A percentile compares a stretch with the other conserved stretches of the same genome.
Conservation (phyloP, 2,888 invertebrate genomes). For the Pyrrhosoma nymphula region DNA sequence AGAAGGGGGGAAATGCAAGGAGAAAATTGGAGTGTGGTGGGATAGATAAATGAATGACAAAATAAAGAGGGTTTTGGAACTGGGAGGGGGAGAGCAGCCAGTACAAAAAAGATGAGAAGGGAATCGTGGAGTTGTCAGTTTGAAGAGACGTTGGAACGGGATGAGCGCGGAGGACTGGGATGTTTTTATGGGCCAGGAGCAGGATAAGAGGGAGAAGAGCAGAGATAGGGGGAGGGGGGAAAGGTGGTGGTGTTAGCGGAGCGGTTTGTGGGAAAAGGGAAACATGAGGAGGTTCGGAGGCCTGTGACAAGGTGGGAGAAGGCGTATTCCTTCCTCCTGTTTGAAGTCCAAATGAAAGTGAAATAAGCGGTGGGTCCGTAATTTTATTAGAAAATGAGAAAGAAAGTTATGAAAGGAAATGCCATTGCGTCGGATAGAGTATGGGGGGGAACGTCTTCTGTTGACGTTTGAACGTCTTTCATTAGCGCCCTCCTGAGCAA, state of each 20-base stretch:
- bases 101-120: conserved; percentile 47
- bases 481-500: background rate
- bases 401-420: conserved; percentile 59
- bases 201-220: background rate
- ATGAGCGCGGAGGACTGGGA: conserved; percentile 29
- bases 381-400: conserved; percentile 63
- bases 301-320: background rate
- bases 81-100: too few species aligned
- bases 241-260: background rate
- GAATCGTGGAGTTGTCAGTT: conserved; percentile 62
- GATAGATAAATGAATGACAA: conserved; percentile 62
- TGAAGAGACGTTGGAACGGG: conserved; percentile 25
- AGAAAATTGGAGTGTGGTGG: conserved; percentile 37
- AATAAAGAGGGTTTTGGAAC: conserved; percentile 48
- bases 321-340: background rate
- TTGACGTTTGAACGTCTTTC: background rate
- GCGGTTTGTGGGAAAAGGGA: background rate
- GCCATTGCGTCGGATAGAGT: background rate
- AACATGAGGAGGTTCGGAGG: background rate
- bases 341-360: conserved; percentile 64
- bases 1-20: background rate
- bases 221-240: background rate
- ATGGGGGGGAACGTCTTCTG: background rate
- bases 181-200: conserved; percentile 27
- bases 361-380: conserved; percentile 31